These are phyloP conservation scores for Sussaba pulchella DNA, from an alignment of 2,888 invertebrate genomes.

Conservation along the genomic window DNA sequence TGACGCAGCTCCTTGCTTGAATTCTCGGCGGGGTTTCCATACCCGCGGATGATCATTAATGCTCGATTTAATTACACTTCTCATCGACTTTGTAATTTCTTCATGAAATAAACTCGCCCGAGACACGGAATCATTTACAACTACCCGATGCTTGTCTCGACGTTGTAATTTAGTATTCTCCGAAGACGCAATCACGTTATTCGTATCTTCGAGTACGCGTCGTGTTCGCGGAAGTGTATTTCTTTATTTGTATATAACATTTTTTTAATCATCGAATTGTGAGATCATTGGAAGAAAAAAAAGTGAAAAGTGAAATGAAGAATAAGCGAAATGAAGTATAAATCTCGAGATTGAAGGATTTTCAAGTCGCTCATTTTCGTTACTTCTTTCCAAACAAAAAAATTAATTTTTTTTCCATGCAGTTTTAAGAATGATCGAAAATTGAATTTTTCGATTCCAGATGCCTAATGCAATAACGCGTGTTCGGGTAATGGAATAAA, in stretches of 20 bases:
- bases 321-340: neutral
- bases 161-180: neutral
- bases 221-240: neutral
- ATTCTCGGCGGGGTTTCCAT: slow-evolving; percentile 6
- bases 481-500: neutral
- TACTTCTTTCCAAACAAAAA: too few species aligned
- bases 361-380: too few species aligned
- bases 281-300: neutral
- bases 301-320: slow-evolving; percentile 1
- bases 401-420: neutral
- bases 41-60: neutral
- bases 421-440: too few species aligned
- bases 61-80: slow-evolving; percentile 39
- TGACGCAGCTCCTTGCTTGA: slow-evolving; percentile 4
- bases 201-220: neutral
- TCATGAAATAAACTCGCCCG: slow-evolving; percentile 25
- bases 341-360: neutral
- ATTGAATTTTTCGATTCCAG: slow-evolving; percentile 23
- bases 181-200: neutral
- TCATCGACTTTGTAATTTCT: slow-evolving; percentile 37
- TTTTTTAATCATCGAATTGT: neutral
- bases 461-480: neutral
- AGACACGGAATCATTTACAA: slow-evolving; percentile 5
- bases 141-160: neutral
- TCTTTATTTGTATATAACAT: neutral